Conservation (phyloP, 1,140 invertebrate genomes). For the Leptinotarsa undecemlineata region DNA sequence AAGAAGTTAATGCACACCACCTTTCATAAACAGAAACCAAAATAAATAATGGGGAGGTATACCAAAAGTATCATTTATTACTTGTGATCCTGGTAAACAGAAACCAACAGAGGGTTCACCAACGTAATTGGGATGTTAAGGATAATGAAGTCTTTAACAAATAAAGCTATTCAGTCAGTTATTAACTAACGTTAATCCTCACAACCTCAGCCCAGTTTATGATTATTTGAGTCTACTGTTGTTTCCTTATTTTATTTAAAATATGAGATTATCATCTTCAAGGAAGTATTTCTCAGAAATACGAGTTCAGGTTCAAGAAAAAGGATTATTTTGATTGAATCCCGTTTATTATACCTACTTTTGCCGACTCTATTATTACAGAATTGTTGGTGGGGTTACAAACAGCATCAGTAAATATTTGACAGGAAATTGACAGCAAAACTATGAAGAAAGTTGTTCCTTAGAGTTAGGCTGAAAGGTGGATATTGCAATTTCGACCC, state of each 20-base stretch:
- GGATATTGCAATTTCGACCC: no score
- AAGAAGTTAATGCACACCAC: not conserved
- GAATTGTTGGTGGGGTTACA: no score
- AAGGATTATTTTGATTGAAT: no score
- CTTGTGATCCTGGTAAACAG: not conserved
- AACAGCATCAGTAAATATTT: no score
- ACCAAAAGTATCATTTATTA: not conserved
- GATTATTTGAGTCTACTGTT: not conserved
- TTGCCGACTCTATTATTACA: no score
- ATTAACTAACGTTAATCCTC: not conserved
- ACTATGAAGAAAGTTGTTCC: no score
- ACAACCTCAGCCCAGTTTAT: not conserved
- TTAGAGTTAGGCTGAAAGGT: no score
- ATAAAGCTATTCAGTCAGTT: not conserved
- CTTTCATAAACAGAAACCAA: not conserved
- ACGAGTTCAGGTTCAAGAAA: no score
- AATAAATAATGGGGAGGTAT: not conserved
- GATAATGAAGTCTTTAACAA: not conserved
- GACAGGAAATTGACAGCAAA: no score
- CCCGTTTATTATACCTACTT: no score
- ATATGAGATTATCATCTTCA: not conserved
- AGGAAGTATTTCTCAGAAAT: not conserved
- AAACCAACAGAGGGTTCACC: not conserved
- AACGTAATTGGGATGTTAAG: not conserved
- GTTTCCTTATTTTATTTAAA: not conserved